Conservation (phyloP, 2,888 invertebrate species). For the Crossocerus cetratus region DNA sequence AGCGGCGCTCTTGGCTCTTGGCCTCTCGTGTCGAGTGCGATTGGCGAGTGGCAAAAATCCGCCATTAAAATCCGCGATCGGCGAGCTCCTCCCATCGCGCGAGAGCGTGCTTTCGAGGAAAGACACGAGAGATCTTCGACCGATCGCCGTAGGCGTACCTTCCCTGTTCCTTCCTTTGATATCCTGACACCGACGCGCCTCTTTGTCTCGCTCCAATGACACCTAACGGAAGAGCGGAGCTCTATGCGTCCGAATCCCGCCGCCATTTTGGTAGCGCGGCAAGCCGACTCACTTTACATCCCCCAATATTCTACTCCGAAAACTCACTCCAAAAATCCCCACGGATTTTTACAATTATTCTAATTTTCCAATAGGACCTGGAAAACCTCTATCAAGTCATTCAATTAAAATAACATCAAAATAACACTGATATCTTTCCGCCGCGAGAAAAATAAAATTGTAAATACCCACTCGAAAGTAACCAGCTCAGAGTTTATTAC, state of each 20-base stretch:
- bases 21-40: constrained; percentile 55
- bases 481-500: too few relatives aligned
- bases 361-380: too few relatives aligned
- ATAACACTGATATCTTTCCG: too few relatives aligned
- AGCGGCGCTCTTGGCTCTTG: constrained; percentile 31
- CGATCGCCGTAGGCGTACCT: constrained; percentile 46
- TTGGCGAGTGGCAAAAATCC: constrained; percentile 73
- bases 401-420: too few relatives aligned
- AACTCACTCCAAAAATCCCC: too few relatives aligned
- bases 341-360: too few relatives aligned
- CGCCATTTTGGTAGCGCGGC: not conserved
- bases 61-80: constrained; percentile 71
- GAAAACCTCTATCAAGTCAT: too few relatives aligned
- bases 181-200: constrained; percentile 24
- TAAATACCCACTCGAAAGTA: too few relatives aligned
- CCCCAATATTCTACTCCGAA: too few relatives aligned
- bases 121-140: constrained; percentile 39
- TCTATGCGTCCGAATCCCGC: not conserved
- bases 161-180: constrained; percentile 15
- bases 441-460: too few relatives aligned
- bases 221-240: not conserved
- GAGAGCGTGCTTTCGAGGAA: constrained; percentile 30
- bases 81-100: constrained; percentile 70
- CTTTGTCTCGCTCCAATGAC: not conserved
- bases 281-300: not conserved